These are phyloP conservation scores for Chiropotes sagulatus DNA, from an alignment of 2,797 vertebrate species.

Conservation along the genomic window DNA sequence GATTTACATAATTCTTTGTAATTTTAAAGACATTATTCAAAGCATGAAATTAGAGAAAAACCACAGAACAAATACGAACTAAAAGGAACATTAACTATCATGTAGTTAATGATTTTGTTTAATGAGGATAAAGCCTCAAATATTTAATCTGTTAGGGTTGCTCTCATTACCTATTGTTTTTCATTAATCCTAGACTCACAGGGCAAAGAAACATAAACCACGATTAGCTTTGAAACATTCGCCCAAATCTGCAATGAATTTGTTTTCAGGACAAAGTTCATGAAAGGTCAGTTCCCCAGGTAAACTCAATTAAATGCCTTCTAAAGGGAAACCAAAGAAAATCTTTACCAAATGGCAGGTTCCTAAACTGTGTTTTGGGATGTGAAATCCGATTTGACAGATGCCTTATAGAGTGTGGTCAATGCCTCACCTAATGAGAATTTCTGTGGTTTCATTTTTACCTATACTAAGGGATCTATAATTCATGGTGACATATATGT, in stretches of 20 bases:
- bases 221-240: conserved; percentile 54
- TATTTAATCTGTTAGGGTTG: conserved; percentile 63
- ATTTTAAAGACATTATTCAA: conserved; percentile 58
- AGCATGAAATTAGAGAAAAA: conserved; percentile 64
- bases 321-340: conserved; percentile 74
- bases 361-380: conserved; percentile 73
- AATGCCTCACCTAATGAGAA: conserved; percentile 68
- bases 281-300: conserved; percentile 66
- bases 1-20: conserved; percentile 44
- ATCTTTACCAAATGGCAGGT: conserved; percentile 69
- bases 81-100: conserved; percentile 63
- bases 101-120: conserved; percentile 74
- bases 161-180: conserved; percentile 61
- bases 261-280: conserved; percentile 68
- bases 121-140: conserved; percentile 66
- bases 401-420: conserved; percentile 31
- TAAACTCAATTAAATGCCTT: conserved; percentile 71
- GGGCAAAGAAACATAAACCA: conserved; percentile 54
- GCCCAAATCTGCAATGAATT: conserved; percentile 54
- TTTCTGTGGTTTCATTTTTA: conserved; percentile 55
- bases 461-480: background rate
- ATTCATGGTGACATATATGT: conserved; percentile 12
- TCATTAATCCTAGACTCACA: conserved; percentile 55
- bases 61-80: conserved; percentile 57
- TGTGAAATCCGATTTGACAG: conserved; percentile 57